phyloP scores from a whole-genome alignment of 2,888 invertebrate genomes.

The Alviniconcha strummeri region DNA sequence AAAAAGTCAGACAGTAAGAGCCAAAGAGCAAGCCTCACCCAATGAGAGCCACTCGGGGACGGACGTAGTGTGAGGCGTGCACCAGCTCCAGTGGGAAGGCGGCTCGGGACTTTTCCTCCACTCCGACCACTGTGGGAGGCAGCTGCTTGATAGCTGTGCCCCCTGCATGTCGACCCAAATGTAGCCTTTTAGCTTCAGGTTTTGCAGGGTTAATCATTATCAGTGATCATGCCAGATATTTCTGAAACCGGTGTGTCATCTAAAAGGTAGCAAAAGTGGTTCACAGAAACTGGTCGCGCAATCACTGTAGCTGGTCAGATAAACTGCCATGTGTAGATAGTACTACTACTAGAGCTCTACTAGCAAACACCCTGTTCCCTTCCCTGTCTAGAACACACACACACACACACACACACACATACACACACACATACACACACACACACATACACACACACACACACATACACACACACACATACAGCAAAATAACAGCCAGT shows the following conservation, averaged over 20 bases:
- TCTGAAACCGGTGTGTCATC: too few species aligned
- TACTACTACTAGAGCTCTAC: too few species aligned
- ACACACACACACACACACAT: background rate
- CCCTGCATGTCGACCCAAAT: constrained; percentile 39
- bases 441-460: background rate
- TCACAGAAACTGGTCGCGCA: too few species aligned
- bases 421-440: background rate
- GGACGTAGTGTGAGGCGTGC: constrained; percentile 90
- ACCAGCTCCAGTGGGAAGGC: constrained; percentile 94
- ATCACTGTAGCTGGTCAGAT: too few species aligned
- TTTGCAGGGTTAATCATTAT: too few species aligned
- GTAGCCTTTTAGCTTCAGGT: too few species aligned
- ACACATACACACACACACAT: background rate
- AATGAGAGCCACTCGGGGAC: constrained; percentile 87
- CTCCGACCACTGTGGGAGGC: constrained; percentile 82
- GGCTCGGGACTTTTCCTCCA: constrained; percentile 82
- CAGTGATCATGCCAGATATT: too few species aligned
- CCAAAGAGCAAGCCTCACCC: constrained; percentile 79
- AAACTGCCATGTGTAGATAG: too few species aligned
- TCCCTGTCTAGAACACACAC: background rate
- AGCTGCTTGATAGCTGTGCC: constrained; percentile 75
- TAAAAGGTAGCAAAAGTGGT: too few species aligned
- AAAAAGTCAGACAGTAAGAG: background rate
- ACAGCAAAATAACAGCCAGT: background rate
- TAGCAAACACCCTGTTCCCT: too few species aligned